Conservation (phyloP, 2,797 vertebrate genomes). For the Rhinella marina region DNA sequence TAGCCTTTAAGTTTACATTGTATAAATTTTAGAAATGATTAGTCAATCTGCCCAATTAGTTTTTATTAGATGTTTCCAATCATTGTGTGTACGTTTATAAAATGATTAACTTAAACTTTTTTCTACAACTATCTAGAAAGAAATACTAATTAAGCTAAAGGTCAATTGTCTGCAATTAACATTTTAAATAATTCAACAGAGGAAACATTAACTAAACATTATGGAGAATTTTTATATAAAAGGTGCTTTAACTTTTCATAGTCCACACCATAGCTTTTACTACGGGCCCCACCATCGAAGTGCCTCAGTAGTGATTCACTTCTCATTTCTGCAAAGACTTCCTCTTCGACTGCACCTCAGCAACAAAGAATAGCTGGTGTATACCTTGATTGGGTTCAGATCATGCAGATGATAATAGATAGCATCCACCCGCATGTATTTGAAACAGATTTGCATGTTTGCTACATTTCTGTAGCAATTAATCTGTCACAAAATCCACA, state of each 20-base stretch:
- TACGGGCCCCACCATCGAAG: background rate
- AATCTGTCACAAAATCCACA: too few species aligned
- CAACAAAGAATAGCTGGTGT: too few species aligned
- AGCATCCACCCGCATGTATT: too few species aligned
- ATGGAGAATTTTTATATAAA: background rate
- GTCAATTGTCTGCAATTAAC: background rate
- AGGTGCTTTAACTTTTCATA: background rate
- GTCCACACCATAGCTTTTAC: background rate
- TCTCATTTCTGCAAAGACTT: too few species aligned
- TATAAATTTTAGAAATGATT: too few species aligned
- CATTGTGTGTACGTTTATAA: background rate
- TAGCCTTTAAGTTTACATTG: too few species aligned
- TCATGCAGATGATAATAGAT: too few species aligned
- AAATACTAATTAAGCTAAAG: background rate
- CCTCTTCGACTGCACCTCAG: too few species aligned
- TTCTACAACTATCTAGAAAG: background rate
- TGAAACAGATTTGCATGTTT: too few species aligned
- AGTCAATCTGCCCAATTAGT: background rate
- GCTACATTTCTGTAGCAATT: too few species aligned
- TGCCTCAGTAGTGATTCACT: too few species aligned
- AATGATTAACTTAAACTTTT: background rate
- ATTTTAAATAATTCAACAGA: conserved; percentile 14
- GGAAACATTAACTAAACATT: background rate
- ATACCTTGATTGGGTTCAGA: too few species aligned
- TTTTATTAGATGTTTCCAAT: background rate